These are phyloP conservation scores for Gastrophysa polygoni DNA, from an alignment of 2,888 invertebrate species.

Conservation along the genomic window DNA sequence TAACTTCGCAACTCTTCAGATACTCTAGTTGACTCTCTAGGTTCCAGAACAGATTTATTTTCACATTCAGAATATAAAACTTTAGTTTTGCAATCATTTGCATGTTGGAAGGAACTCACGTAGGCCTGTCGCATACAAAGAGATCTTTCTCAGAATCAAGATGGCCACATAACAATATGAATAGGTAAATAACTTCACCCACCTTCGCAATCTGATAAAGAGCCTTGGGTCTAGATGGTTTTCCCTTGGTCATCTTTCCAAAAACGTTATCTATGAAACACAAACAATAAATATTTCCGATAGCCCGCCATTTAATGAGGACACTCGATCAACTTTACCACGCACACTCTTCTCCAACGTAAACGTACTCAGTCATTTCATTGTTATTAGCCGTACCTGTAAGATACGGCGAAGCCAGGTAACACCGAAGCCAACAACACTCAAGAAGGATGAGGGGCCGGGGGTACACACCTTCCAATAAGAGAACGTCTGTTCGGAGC, in stretches of 20 bases:
- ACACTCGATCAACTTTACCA: not conserved
- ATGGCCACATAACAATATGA: constrained; percentile 34
- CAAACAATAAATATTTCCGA: constrained; percentile 10
- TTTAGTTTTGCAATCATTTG: not conserved
- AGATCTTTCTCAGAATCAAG: constrained; percentile 21
- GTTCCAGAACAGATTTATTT: too few relatives aligned
- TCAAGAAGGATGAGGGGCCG: not conserved
- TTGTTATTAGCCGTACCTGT: constrained; percentile 39
- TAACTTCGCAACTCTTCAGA: too few relatives aligned
- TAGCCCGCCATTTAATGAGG: constrained; percentile 3
- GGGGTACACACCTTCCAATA: not conserved
- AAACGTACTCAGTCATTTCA: constrained; percentile 33
- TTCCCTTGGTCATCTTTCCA: constrained; percentile 64
- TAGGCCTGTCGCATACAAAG: constrained; percentile 6
- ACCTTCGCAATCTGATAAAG: constrained; percentile 80
- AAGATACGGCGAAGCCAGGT: constrained; percentile 34
- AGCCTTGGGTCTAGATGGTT: constrained; percentile 65
- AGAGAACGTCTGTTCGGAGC: not conserved
- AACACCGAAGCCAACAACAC: constrained; percentile 26
- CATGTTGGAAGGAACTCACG: constrained; percentile 13
- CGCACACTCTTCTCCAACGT: not conserved
- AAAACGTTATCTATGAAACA: constrained; percentile 2
- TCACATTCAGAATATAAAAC: not conserved
- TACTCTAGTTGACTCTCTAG: too few relatives aligned
- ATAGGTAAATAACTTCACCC: constrained; percentile 43